Evolutionary conservation across 1,140 invertebrate species (phyloP).

Genomic region (Formica selysi): DNA sequence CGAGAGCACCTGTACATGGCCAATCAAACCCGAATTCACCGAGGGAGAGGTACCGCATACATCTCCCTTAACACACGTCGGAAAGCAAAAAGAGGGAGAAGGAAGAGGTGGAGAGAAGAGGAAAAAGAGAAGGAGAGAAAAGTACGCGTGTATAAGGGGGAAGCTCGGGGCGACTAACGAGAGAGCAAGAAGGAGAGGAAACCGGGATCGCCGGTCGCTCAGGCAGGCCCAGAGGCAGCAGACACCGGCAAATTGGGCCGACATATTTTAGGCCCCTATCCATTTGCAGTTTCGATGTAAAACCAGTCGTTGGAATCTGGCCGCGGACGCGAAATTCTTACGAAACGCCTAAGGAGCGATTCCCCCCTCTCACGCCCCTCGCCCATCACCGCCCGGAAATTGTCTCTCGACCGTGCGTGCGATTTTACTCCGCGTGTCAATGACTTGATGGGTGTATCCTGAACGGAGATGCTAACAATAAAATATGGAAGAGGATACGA

Average conservation of each 20-base stretch:
- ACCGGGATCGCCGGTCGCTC: constrained; percentile 39
- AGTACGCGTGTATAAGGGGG: constrained; percentile 15
- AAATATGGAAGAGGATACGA: neutral
- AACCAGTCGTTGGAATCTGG: constrained; percentile 79
- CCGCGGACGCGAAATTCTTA: constrained; percentile 76
- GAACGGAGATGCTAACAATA: constrained; percentile 31
- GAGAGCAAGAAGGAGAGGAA: constrained; percentile 65
- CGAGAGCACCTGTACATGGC: constrained; percentile 65
- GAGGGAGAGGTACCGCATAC: constrained; percentile 61
- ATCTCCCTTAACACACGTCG: constrained; percentile 67
- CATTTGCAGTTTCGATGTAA: constrained; percentile 80
- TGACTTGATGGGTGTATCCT: constrained; percentile 23
- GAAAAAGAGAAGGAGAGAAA: constrained; percentile 10
- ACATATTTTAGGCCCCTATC: constrained; percentile 79
- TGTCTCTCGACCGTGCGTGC: constrained; percentile 54
- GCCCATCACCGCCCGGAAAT: constrained; percentile 57
- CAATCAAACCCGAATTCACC: constrained; percentile 71
- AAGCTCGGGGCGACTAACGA: constrained; percentile 72
- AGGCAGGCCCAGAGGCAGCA: constrained; percentile 73
- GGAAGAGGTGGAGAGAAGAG: neutral
- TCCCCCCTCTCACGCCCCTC: constrained; percentile 16
- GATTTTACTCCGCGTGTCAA: constrained; percentile 48
- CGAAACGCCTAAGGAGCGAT: constrained; percentile 76
- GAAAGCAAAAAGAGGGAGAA: constrained; percentile 15
- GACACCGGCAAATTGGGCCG: constrained; percentile 80